Evolutionary conservation across 92 coral and sea anemone genomes (phyloP).

Genomic region (Isaurus tuberculatus): DNA sequence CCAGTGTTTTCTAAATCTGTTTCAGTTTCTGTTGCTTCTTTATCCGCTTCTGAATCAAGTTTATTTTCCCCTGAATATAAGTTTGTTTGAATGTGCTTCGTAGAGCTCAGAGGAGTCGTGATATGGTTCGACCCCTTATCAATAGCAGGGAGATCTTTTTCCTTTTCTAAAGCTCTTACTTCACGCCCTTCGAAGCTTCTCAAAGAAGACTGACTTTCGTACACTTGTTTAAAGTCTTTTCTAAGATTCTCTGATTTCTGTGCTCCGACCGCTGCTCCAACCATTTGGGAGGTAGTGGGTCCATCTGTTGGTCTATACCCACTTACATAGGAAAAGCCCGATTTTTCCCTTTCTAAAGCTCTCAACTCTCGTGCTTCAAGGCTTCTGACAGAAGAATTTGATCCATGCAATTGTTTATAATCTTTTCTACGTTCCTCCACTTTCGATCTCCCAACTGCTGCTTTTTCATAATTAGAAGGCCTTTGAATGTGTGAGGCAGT

Average conservation of each 20-base stretch:
- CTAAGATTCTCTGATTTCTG: neutral
- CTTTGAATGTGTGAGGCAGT: neutral
- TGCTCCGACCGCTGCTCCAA: too few species aligned
- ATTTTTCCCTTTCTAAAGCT: neutral
- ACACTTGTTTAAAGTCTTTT: neutral
- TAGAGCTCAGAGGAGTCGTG: neutral
- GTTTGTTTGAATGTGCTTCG: neutral
- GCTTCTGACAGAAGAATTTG: neutral
- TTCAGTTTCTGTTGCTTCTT: neutral
- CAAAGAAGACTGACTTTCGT: neutral
- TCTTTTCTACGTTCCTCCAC: neutral
- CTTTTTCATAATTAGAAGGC: conserved; percentile 1
- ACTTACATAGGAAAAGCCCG: too few species aligned
- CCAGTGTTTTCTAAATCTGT: neutral
- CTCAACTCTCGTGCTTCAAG: neutral
- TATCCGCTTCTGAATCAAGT: neutral
- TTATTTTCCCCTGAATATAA: neutral
- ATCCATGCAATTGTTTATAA: neutral
- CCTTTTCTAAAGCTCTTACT: neutral
- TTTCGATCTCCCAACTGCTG: neutral
- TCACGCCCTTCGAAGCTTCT: neutral
- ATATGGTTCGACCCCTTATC: neutral
- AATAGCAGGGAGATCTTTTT: neutral
- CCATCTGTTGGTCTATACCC: too few species aligned
- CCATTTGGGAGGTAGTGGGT: too few species aligned